Evolutionary conservation across 2,113 vertebrate genomes (phyloP).

Genomic region (Rhineura floridana): DNA sequence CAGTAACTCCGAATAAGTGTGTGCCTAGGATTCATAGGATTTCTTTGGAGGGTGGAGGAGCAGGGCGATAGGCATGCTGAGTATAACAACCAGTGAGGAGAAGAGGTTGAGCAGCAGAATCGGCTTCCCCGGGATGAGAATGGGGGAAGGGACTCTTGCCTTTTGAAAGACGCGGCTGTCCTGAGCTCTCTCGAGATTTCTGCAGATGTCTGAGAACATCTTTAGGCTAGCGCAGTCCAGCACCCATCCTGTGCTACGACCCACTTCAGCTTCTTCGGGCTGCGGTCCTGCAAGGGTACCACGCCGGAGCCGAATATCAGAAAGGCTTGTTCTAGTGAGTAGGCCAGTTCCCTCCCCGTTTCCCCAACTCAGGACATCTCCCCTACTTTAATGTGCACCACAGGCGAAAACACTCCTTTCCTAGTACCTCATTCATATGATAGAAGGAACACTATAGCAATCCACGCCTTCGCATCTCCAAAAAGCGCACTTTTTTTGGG

Average conservation of each 20-base stretch:
- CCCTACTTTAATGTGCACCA: neutral
- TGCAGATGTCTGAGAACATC: no score
- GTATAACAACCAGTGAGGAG: neutral
- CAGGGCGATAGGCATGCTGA: neutral
- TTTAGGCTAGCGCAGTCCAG: neutral
- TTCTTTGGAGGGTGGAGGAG: neutral
- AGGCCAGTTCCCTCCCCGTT: neutral
- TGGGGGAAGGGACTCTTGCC: no score
- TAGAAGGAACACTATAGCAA: neutral
- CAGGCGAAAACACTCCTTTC: neutral
- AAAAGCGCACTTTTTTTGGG: neutral
- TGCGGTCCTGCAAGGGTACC: neutral
- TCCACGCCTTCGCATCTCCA: neutral
- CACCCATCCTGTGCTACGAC: neutral
- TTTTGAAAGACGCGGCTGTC: neutral
- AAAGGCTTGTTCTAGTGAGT: neutral
- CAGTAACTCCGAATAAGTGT: neutral
- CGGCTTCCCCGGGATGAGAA: neutral
- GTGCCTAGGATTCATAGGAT: no score
- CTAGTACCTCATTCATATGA: neutral
- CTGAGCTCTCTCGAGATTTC: neutral
- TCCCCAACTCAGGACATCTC: neutral
- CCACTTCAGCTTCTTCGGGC: neutral
- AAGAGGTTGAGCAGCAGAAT: neutral
- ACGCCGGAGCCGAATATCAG: neutral